Conservation (phyloP, 2,113 vertebrate genomes). For the Circaetus cinerascens region DNA sequence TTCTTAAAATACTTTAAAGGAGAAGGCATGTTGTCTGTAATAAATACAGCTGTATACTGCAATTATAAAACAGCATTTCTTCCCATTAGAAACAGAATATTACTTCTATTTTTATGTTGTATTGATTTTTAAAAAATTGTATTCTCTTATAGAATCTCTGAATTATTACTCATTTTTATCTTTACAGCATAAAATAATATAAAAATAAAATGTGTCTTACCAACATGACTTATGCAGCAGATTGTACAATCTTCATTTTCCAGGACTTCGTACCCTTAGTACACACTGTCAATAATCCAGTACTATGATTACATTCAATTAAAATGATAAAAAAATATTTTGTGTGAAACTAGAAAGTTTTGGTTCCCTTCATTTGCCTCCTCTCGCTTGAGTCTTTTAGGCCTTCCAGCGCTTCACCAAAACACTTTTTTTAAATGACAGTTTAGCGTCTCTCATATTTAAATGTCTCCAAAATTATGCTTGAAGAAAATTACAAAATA, state of each 20-base stretch:
- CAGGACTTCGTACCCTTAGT: neutral
- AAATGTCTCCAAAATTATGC: conserved; percentile 52
- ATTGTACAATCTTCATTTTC: neutral
- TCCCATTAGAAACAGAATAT: neutral
- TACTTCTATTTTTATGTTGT: neutral
- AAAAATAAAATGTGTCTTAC: neutral
- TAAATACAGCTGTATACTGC: neutral
- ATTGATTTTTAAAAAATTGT: neutral
- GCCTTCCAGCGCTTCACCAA: conserved; percentile 36
- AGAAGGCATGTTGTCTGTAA: conserved; percentile 13
- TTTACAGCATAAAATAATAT: neutral
- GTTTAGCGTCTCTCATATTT: conserved; percentile 52
- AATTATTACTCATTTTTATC: neutral
- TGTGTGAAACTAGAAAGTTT: conserved; percentile 30
- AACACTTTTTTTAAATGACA: conserved; percentile 51
- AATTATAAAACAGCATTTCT: conserved; percentile 26
- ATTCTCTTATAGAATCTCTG: neutral
- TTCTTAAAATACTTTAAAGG: conserved; percentile 56
- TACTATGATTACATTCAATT: conserved; percentile 3
- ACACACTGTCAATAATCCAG: neutral
- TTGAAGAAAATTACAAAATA: conserved; percentile 64
- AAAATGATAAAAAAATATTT: conserved; percentile 23
- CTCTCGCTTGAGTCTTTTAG: neutral
- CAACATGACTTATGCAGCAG: neutral
- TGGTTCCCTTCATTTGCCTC: conserved; percentile 21